Evolutionary conservation across 2,113 vertebrate genomes (phyloP).

Genomic region (Actenoides hombroni): DNA sequence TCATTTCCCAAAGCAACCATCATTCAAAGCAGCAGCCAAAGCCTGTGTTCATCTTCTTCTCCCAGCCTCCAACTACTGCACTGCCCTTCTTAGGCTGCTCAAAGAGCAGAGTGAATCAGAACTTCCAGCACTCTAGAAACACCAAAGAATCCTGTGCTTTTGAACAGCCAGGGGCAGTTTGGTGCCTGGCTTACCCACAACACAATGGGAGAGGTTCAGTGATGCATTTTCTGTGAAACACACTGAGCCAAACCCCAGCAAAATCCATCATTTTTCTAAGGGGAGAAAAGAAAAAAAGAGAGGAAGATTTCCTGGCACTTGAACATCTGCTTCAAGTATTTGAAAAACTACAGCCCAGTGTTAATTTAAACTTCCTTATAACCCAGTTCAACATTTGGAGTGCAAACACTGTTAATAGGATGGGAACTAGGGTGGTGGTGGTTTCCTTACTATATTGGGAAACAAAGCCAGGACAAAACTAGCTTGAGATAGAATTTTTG

Average conservation of each 20-base stretch:
- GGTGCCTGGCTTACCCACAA: not conserved
- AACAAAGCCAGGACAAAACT: constrained; percentile 74
- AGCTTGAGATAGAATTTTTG: constrained; percentile 68
- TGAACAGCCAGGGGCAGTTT: not conserved
- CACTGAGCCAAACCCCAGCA: not conserved
- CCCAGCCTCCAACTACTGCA: not conserved
- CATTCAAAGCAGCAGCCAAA: not conserved
- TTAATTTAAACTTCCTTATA: constrained; percentile 80
- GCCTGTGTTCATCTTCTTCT: not conserved
- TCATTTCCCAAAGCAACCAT: not conserved
- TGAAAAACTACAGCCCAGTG: constrained; percentile 69
- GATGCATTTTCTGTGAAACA: not conserved
- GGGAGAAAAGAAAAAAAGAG: not conserved
- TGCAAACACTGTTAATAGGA: constrained; percentile 66
- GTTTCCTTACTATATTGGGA: constrained; percentile 81
- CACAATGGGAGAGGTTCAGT: not conserved
- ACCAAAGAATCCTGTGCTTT: fast-evolving
- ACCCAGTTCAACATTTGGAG: constrained; percentile 69
- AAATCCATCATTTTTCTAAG: not conserved
- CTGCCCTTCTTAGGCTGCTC: not conserved
- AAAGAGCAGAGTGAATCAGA: not conserved
- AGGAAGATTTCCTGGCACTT: constrained; percentile 56
- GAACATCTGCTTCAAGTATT: constrained; percentile 72
- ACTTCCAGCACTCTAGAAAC: not conserved
- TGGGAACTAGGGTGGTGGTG: constrained; percentile 52